Evolutionary conservation across 2,113 vertebrate species (phyloP).

Genomic region (Ploceus nigricollis): DNA sequence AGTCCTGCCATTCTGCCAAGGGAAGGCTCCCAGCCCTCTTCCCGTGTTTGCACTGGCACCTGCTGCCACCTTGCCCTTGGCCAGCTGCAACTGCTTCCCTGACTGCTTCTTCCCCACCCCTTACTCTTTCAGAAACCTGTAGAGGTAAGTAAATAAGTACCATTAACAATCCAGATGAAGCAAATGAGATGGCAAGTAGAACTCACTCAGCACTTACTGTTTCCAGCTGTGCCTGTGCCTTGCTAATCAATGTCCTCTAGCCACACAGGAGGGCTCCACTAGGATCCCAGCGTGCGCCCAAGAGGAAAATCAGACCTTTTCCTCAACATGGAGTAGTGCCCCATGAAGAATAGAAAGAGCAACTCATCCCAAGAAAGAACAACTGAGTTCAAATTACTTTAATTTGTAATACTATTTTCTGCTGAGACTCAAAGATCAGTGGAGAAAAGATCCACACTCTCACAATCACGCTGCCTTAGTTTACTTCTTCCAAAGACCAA

Average conservation of each 20-base stretch:
- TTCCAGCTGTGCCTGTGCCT: background rate
- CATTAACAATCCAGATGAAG: background rate
- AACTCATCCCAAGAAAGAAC: background rate
- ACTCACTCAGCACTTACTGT: background rate
- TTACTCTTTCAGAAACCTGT: background rate
- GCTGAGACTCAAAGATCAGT: background rate
- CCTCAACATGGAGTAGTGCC: background rate
- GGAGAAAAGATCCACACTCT: background rate
- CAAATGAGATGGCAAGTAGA: background rate
- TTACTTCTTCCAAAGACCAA: background rate
- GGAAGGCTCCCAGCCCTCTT: background rate
- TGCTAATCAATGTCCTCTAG: background rate
- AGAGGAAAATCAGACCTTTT: background rate
- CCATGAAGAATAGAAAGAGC: background rate
- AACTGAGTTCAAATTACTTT: background rate
- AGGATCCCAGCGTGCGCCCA: background rate
- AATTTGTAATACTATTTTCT: background rate
- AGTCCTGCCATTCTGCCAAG: background rate
- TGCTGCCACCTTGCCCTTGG: background rate
- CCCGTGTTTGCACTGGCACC: background rate
- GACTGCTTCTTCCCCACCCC: accelerated
- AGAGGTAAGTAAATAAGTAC: background rate
- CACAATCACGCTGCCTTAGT: background rate
- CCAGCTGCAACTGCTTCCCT: background rate
- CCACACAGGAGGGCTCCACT: background rate